phyloP scores from a whole-genome alignment of 2,113 vertebrate species.

The Periophthalmodon schlosseri region DNA sequence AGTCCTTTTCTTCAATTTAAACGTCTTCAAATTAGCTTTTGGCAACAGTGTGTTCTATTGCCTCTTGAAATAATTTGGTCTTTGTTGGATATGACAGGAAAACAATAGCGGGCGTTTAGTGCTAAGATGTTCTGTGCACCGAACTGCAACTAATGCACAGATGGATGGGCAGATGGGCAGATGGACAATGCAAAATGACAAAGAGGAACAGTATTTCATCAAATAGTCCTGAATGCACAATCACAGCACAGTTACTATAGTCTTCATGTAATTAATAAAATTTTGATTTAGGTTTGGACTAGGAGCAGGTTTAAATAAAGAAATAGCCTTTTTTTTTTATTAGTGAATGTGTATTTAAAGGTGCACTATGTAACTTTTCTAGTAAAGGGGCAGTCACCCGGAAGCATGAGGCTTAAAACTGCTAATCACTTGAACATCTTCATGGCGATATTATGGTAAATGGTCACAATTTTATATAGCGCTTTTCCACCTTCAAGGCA shows the following conservation, averaged over 20 bases:
- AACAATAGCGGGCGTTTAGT: not conserved
- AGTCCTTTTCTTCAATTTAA: no score
- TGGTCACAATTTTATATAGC: no score
- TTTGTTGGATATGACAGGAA: not conserved
- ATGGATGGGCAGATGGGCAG: slow-evolving; percentile 11
- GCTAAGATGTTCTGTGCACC: not conserved
- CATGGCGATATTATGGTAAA: no score
- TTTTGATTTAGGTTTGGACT: not conserved
- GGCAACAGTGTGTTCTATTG: not conserved
- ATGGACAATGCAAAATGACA: slow-evolving; percentile 11
- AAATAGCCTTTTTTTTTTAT: no score
- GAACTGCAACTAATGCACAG: slow-evolving; percentile 5
- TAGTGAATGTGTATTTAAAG: no score
- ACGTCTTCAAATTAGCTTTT: not conserved
- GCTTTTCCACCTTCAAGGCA: no score
- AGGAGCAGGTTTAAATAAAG: no score
- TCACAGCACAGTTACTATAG: not conserved
- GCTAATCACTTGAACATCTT: no score
- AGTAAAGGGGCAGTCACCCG: no score
- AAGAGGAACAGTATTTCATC: not conserved
- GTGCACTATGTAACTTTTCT: no score
- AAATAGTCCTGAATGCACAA: not conserved
- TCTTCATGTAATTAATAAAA: not conserved
- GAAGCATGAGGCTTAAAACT: no score
- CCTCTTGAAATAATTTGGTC: not conserved